Percentiles rank a stretch among this genome's conserved stretches.
Evolutionary conservation across 1,140 invertebrate species (phyloP).

Genomic region (Lethrus apterus): DNA sequence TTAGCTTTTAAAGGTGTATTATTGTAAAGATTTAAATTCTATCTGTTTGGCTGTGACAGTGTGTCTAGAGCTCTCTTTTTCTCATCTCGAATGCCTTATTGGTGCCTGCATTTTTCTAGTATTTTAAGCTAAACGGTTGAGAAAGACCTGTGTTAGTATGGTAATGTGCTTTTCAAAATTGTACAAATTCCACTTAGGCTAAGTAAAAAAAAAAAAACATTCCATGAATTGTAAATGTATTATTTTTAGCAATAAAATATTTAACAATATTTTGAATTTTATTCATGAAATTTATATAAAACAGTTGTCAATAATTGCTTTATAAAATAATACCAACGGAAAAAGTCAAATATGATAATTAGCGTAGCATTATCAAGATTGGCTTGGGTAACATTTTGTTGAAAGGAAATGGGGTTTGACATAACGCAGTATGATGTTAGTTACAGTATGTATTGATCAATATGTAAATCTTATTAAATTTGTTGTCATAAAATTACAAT

Average conservation of each 20-base stretch:
- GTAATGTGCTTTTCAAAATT: slow-evolving; percentile 14
- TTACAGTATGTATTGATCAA: too few species aligned
- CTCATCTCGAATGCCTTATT: slow-evolving; percentile 18
- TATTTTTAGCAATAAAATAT: slow-evolving; percentile 17
- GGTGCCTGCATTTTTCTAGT: slow-evolving; percentile 16
- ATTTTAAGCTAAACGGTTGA: slow-evolving; percentile 15
- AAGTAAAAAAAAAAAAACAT: slow-evolving; percentile 16
- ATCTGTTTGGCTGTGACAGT: slow-evolving; percentile 23
- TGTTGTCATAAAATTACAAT: too few species aligned
- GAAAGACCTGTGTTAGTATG: slow-evolving; percentile 12
- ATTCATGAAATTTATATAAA: background rate
- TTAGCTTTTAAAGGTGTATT: too few species aligned
- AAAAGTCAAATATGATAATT: too few species aligned
- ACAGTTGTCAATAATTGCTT: too few species aligned
- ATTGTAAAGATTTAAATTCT: slow-evolving; percentile 17
- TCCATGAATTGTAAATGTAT: slow-evolving; percentile 17
- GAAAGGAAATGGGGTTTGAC: too few species aligned
- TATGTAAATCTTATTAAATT: too few species aligned
- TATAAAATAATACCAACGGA: too few species aligned
- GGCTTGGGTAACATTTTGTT: too few species aligned
- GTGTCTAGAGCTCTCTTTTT: slow-evolving; percentile 19
- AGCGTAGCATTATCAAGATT: too few species aligned
- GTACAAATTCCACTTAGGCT: slow-evolving; percentile 14
- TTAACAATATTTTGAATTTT: slow-evolving; percentile 9
- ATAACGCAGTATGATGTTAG: too few species aligned